Evolutionary conservation across 37 sponge, comb jelly and placozoan species (phyloP).

Genomic region (Chondrilla cf. caribensis): DNA sequence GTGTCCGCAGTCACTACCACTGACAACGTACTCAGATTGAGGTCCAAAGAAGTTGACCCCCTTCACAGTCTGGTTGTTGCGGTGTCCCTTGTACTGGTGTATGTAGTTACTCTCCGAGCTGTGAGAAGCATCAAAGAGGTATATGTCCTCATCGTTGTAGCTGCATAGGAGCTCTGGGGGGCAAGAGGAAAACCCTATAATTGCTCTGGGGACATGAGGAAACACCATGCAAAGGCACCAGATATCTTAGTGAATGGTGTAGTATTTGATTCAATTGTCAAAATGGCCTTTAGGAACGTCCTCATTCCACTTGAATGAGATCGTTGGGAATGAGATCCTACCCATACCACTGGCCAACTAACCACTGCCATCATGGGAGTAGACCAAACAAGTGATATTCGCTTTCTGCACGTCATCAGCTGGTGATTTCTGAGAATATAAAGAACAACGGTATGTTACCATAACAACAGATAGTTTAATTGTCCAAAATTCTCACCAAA

Average conservation of each 20-base stretch:
- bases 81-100: constrained; percentile 77
- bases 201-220: too few species aligned
- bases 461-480: background rate
- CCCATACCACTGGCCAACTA: too few species aligned
- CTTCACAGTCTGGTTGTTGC: constrained; percentile 89
- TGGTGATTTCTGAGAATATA: constrained; percentile 21
- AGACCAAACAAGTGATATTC: constrained; percentile 88
- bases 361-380: constrained; percentile 89
- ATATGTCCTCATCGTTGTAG: constrained; percentile 96
- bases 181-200: background rate
- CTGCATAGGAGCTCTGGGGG: constrained; percentile 70
- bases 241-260: too few species aligned
- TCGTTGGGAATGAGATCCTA: too few species aligned
- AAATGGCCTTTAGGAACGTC: too few species aligned
- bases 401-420: constrained; percentile 39
- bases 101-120: constrained; percentile 54
- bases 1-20: constrained; percentile 98
- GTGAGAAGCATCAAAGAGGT: constrained; percentile 80
- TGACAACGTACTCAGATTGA: constrained; percentile 85
- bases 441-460: background rate
- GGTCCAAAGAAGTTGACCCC: constrained; percentile 97
- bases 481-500: constrained; percentile 40
- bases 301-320: too few species aligned
- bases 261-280: too few species aligned
- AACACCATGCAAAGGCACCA: too few species aligned